Conservation (phyloP, 2,797 vertebrate genomes). For the Phylloscopus collybita region DNA sequence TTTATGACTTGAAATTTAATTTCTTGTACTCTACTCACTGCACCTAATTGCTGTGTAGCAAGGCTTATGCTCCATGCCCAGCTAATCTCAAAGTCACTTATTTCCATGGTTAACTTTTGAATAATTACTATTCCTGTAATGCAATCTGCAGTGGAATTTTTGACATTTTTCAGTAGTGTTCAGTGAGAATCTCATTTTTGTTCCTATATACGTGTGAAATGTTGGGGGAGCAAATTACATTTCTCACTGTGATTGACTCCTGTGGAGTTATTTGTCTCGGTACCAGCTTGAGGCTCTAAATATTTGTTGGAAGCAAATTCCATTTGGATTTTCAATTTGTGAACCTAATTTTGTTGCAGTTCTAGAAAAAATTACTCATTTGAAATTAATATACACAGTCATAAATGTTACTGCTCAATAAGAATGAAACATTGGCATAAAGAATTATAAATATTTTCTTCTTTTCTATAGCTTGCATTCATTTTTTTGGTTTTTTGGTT, state of each 20-base stretch:
- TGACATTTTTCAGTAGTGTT: background rate
- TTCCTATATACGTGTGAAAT: background rate
- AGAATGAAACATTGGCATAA: background rate
- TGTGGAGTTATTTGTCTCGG: background rate
- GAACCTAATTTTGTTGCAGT: conserved; percentile 6
- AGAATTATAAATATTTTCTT: background rate
- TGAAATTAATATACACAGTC: background rate
- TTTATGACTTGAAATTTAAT: conserved; percentile 37
- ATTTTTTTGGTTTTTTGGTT: background rate
- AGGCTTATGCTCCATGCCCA: background rate
- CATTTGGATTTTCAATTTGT: background rate
- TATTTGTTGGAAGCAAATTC: conserved; percentile 14
- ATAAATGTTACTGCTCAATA: conserved; percentile 5
- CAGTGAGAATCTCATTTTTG: background rate
- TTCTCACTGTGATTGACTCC: background rate
- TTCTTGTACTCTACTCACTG: conserved; percentile 1
- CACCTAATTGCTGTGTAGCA: background rate
- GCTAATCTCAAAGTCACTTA: conserved; percentile 13
- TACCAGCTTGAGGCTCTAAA: background rate
- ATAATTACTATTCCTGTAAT: background rate
- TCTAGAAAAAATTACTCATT: background rate
- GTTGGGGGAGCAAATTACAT: background rate
- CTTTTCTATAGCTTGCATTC: background rate
- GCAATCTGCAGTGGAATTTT: background rate
- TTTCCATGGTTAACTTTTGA: conserved; percentile 1